Conservation (phyloP, 2,113 vertebrate genomes). For the Pogonocichla stellata region DNA sequence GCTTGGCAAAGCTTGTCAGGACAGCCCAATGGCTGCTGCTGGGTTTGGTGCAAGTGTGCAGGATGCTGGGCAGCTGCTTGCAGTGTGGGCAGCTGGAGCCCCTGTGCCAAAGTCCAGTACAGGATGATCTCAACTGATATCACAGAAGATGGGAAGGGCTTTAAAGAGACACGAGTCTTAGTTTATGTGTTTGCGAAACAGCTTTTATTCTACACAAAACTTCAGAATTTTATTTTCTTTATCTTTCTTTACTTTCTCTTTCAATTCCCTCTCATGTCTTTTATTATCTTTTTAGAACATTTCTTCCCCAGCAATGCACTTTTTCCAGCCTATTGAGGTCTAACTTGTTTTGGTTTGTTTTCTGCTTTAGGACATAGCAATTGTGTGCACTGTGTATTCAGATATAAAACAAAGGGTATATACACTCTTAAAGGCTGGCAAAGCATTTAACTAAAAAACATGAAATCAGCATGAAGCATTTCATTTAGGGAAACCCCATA, state of each 20-base stretch:
- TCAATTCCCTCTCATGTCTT: not conserved
- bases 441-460: not conserved
- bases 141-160: not conserved
- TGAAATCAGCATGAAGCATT: not conserved
- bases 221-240: not conserved
- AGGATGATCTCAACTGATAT: rapidly evolving
- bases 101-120: rapidly evolving
- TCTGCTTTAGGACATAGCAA: not conserved
- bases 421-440: not conserved
- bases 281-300: not conserved
- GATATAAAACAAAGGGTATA: not conserved
- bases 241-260: not conserved
- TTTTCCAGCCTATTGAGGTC: not conserved
- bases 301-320: not conserved
- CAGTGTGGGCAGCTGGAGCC: rapidly evolving
- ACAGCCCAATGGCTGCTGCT: not conserved
- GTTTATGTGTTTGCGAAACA: not conserved
- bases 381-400: not conserved
- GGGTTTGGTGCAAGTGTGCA: rapidly evolving
- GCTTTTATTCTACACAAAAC: not conserved
- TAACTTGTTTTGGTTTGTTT: not conserved
- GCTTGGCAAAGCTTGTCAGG: not conserved
- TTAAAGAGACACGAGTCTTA: not conserved
- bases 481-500: not conserved
- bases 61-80: rapidly evolving